These are phyloP conservation scores for Noctua pronuba DNA, from an alignment of 2,888 invertebrate species.

Conservation along the genomic window DNA sequence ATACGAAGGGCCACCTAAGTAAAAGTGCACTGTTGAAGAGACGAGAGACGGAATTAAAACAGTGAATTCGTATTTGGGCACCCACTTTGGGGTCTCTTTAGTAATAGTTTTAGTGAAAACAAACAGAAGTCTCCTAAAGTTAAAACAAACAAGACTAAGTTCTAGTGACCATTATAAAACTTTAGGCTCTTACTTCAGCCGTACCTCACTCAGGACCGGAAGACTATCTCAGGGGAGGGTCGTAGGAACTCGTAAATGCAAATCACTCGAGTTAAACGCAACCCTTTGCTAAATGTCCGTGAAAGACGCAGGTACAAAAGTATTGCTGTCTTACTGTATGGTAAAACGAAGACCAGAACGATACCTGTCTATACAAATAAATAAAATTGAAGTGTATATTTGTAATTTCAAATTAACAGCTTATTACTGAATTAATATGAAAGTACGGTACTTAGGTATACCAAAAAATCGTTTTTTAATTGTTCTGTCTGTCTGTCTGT, in stretches of 20 bases:
- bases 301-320: background rate
- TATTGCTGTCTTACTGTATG: background rate
- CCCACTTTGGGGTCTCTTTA: background rate
- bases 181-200: background rate
- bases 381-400: background rate
- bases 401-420: background rate
- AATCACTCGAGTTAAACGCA: constrained; percentile 54
- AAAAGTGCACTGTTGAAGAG: background rate
- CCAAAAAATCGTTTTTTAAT: too few relatives aligned
- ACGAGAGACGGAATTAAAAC: background rate
- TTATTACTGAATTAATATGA: background rate
- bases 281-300: constrained; percentile 44
- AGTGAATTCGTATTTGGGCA: background rate
- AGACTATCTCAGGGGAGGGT: constrained; percentile 15
- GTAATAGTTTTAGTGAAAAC: background rate
- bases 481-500: too few relatives aligned
- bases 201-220: constrained; percentile 14
- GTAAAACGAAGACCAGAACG: background rate
- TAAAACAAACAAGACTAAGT: constrained; percentile 25
- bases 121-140: constrained; percentile 12
- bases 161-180: constrained; percentile 11
- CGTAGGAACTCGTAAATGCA: constrained; percentile 60
- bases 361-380: background rate
- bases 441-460: background rate
- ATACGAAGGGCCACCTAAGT: background rate